Conservation (phyloP, 2,888 invertebrate genomes). For the Nysson spinosus region DNA sequence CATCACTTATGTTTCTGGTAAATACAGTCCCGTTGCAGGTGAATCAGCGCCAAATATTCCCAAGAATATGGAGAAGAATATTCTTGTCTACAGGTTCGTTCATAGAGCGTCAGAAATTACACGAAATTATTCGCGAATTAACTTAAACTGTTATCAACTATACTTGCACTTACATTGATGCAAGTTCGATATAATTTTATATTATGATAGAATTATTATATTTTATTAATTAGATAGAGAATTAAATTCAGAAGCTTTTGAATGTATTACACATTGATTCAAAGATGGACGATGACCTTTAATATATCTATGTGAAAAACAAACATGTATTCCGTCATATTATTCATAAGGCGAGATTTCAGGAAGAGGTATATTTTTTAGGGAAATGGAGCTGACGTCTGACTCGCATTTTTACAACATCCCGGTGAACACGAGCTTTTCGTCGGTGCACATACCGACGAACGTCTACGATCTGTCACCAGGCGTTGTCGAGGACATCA, state of each 20-base stretch:
- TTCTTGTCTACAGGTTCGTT: constrained; percentile 49
- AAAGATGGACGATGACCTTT: constrained; percentile 21
- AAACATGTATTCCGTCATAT: too few relatives aligned
- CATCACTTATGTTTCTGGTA: constrained; percentile 88
- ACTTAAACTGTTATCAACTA: too few relatives aligned
- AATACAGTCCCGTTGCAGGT: constrained; percentile 82
- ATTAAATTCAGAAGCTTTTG: constrained; percentile 37
- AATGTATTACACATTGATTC: constrained; percentile 35
- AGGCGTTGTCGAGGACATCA: constrained; percentile 85
- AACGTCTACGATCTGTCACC: constrained; percentile 89
- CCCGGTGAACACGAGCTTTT: constrained; percentile 86
- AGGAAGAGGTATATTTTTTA: constrained; percentile 50
- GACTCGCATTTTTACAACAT: constrained; percentile 92
- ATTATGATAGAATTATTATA: too few relatives aligned
- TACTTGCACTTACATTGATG: too few relatives aligned
- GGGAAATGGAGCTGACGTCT: constrained; percentile 81
- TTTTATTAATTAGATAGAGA: too few relatives aligned
- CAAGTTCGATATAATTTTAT: too few relatives aligned
- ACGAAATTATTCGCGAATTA: too few relatives aligned
- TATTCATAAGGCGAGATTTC: too few relatives aligned
- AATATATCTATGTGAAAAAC: constrained; percentile 8
- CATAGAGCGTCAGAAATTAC: not conserved
- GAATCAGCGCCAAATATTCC: constrained; percentile 66
- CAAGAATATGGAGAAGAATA: constrained; percentile 67
- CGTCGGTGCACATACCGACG: constrained; percentile 95